phyloP scores from a whole-genome alignment of 53 echinoderm and acorn worm species.

The Apostichopus leukothele region DNA sequence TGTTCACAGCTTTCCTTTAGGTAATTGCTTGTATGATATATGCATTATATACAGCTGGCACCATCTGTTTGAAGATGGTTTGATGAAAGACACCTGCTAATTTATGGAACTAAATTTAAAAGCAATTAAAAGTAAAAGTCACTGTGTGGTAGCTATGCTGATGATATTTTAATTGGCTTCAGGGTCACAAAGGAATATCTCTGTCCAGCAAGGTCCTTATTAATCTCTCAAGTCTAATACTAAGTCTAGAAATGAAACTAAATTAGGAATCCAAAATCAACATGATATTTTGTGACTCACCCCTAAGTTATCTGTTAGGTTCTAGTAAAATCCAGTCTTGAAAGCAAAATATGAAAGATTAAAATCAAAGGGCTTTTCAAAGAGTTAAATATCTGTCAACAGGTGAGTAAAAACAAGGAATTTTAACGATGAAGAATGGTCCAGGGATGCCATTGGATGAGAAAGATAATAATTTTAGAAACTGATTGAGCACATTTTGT shows the following conservation, averaged over 20 bases:
- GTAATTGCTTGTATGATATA: no score
- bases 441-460: not conserved
- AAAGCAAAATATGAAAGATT: not conserved
- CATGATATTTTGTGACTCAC: not conserved
- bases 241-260: not conserved
- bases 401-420: not conserved
- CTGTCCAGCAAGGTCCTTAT: not conserved
- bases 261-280: not conserved
- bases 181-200: not conserved
- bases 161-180: not conserved
- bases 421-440: not conserved
- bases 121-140: not conserved
- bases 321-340: not conserved
- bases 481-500: not conserved
- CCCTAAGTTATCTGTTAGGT: not conserved
- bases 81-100: not conserved
- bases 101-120: not conserved
- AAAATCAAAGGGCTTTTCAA: not conserved
- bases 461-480: not conserved
- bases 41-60: not conserved
- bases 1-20: no score
- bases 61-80: not conserved
- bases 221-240: not conserved
- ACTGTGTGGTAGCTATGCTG: not conserved
- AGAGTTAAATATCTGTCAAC: not conserved